These are phyloP conservation scores for Melanotaenia boesemani DNA, from an alignment of 2,797 vertebrate species.

Conservation along the genomic window DNA sequence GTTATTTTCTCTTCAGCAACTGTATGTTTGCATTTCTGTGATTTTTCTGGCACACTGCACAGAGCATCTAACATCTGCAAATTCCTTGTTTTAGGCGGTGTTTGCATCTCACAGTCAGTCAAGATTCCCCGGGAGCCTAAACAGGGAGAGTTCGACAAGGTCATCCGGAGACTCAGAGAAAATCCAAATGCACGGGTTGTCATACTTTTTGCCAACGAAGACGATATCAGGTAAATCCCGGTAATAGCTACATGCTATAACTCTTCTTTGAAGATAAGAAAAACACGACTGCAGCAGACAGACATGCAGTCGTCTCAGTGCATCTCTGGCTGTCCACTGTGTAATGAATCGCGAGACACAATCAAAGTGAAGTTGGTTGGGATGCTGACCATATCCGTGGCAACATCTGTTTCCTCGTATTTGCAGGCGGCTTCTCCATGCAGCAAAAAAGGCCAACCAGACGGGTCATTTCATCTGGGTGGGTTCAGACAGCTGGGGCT, in stretches of 20 bases:
- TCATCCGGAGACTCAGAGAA: conserved; percentile 93
- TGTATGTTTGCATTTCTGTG: neutral
- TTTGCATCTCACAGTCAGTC: conserved; percentile 96
- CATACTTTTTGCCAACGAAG: conserved; percentile 97
- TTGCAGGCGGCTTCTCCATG: conserved; percentile 91
- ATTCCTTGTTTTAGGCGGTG: conserved; percentile 84
- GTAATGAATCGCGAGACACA: conserved; percentile 50
- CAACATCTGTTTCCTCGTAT: conserved; percentile 72
- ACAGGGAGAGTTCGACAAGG: conserved; percentile 93
- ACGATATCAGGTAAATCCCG: conserved; percentile 92
- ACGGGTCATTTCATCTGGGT: conserved; percentile 99
- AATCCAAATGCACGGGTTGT: conserved; percentile 94
- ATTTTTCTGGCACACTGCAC: neutral
- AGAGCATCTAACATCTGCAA: conserved; percentile 1
- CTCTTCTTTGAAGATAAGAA: conserved; percentile 52
- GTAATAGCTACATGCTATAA: conserved; percentile 18
- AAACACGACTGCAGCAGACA: conserved; percentile 18
- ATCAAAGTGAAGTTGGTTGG: conserved; percentile 51
- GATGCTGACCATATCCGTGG: conserved; percentile 59
- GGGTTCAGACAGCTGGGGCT: conserved; percentile 99
- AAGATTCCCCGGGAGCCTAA: conserved; percentile 97
- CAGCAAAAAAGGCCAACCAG: conserved; percentile 95
- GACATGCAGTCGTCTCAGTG: conserved; percentile 3
- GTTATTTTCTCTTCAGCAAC: neutral
- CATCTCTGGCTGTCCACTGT: conserved; percentile 26